Evolutionary conservation across 2,113 vertebrate species (phyloP).

Genomic region (Thunnus maccoyii): DNA sequence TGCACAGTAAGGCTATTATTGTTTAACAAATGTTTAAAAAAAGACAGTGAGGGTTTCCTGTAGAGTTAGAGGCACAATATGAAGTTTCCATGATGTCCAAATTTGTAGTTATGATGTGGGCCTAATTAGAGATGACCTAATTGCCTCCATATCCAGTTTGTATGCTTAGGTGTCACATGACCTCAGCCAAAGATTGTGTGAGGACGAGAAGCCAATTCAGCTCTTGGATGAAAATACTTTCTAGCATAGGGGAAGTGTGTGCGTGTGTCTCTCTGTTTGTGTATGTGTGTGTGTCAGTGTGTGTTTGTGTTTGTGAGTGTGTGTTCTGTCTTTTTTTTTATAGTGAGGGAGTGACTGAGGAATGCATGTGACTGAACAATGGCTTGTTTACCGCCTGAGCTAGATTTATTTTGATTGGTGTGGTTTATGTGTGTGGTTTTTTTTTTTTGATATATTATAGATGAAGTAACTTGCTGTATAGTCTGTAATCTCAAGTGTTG

Average conservation of each 20-base stretch:
- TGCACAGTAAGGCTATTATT: constrained; percentile 30
- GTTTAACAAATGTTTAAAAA: not conserved
- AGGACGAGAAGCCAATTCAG: constrained; percentile 28
- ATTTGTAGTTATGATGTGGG: constrained; percentile 14
- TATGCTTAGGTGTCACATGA: constrained; percentile 60
- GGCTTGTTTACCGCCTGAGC: constrained; percentile 54
- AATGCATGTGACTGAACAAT: constrained; percentile 49
- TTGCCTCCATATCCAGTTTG: constrained; percentile 58
- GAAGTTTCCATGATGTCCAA: constrained; percentile 51
- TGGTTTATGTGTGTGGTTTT: not conserved
- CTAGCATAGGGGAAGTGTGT: constrained; percentile 25
- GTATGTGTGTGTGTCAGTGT: constrained; percentile 28
- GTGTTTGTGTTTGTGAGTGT: constrained; percentile 11
- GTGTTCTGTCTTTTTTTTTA: constrained; percentile 49
- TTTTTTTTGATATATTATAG: constrained; percentile 15
- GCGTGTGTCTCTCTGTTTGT: constrained; percentile 21
- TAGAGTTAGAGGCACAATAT: constrained; percentile 6
- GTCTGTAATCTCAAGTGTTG: not conserved
- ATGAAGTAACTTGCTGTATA: constrained; percentile 14
- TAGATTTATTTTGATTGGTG: constrained; percentile 28
- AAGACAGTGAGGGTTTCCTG: constrained; percentile 8
- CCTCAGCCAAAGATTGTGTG: constrained; percentile 40
- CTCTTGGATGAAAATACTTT: constrained; percentile 42
- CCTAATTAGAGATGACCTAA: constrained; percentile 57
- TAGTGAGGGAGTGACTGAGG: constrained; percentile 59